A percentile compares a stretch with the other conserved stretches of the same genome.
Evolutionary conservation across 2,888 invertebrate species (phyloP).

Genomic region (Leistus spinibarbis): DNA sequence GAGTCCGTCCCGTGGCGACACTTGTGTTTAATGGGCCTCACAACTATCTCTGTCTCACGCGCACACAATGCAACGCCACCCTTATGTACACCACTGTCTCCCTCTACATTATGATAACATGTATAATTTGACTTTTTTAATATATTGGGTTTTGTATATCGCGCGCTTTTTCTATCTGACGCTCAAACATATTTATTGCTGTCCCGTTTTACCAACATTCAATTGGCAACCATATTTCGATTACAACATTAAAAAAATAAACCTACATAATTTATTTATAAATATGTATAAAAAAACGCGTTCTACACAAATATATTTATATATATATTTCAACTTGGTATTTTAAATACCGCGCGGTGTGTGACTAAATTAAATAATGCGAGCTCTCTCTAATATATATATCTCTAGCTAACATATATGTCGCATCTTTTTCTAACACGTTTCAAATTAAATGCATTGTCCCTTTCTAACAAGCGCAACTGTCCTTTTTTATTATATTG

Average conservation of each 20-base stretch:
- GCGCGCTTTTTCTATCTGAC: background rate
- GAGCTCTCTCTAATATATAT: too few relatives aligned
- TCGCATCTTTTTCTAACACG: background rate
- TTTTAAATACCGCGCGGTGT: too few relatives aligned
- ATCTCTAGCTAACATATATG: background rate
- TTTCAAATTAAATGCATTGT: background rate
- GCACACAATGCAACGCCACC: background rate
- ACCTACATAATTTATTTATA: too few relatives aligned
- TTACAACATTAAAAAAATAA: too few relatives aligned
- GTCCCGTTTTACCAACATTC: background rate
- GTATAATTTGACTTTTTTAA: slow-evolving; percentile 36
- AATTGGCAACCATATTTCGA: background rate
- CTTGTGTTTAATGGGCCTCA: slow-evolving; percentile 66
- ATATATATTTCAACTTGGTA: too few relatives aligned
- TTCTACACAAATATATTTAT: too few relatives aligned
- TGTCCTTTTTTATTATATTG: background rate
- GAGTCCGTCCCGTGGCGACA: slow-evolving; percentile 64
- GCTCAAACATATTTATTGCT: background rate
- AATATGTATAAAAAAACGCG: too few relatives aligned
- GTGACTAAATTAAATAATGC: too few relatives aligned
- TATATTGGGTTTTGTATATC: slow-evolving; percentile 29
- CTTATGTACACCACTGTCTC: slow-evolving; percentile 1
- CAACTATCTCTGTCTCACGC: slow-evolving; percentile 18
- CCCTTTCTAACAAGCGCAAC: background rate
- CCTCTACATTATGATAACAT: slow-evolving; percentile 36